Evolutionary conservation across 2,113 vertebrate species (phyloP), one percentile per base, ranked within the genome.

Genomic region (Malurus cyaneus): DNA sequence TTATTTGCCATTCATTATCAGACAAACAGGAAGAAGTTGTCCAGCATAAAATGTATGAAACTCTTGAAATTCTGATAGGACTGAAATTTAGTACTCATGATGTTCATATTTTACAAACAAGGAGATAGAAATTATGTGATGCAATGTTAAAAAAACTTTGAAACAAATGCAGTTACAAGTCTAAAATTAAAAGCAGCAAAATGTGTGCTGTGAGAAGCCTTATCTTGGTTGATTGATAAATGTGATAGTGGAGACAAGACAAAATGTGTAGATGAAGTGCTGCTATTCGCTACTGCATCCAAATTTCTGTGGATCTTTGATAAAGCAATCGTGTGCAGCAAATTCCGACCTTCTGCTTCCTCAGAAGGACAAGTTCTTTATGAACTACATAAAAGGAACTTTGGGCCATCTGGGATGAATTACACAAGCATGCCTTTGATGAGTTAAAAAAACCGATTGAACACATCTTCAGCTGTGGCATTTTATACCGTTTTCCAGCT

Each of bases 281-380:
- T 29, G 41, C 44, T 67, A 24, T 91, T 66, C 56, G 64, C 21
- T n/a, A 49, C 25, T 14, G 79, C 7, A 67, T 69, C 26, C 53
- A 47, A 65, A 78, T 73, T 79, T 90, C 76, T 82, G 66, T 67
- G 57, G 32, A 18, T 91, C 53, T 88, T 74, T 88, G 39, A 49
- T 93, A 70, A 61, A 19, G 46, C 26, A 86, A 41, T 41, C 70
- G 11, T 26, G 17, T 42, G 25, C 34, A 47, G 25, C 42, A 91
- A 94, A 88, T 88, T 71, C 67, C 47, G 32, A 88, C 47, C 47
- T 85, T 53, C 82, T 92, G n/a, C 79, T 95, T 82, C 61, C 32
- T 86, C 70, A 59, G 47, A 92, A 87, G 79, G 26, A 46, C 19
- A 34, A 59, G 39, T 49, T 71, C 61, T 86, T 86, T 59, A 54